A percentile compares a stretch with the other conserved stretches of the same genome.
phyloP scores from a whole-genome alignment of 92 coral and sea anemone species.

The Actinernus sp. region DNA sequence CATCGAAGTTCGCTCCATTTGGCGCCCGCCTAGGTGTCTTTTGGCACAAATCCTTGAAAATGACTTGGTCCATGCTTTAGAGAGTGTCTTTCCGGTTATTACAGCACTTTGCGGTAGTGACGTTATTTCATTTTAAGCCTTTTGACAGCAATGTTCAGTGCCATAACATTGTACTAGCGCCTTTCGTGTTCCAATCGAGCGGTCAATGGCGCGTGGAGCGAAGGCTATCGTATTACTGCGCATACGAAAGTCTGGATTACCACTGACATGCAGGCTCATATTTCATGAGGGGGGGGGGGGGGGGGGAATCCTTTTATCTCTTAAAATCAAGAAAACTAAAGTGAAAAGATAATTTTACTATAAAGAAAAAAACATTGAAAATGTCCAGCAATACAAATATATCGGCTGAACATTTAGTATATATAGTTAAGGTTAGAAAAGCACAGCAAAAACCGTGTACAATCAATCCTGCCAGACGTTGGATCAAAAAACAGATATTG shows the following conservation, averaged over 20 bases:
- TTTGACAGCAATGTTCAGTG: no score
- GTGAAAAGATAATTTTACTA: no score
- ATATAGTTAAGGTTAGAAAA: no score
- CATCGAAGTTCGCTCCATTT: background rate
- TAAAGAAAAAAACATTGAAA: no score
- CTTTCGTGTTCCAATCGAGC: background rate
- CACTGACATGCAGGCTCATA: background rate
- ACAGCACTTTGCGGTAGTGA: background rate
- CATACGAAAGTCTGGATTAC: background rate
- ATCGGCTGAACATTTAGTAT: no score
- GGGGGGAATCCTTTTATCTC: no score
- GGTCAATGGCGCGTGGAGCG: background rate
- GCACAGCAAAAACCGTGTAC: no score
- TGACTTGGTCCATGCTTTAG: background rate
- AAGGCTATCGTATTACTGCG: background rate
- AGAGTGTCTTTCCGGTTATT: background rate
- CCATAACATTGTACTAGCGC: background rate
- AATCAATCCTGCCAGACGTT: no score
- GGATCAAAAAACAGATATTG: no score
- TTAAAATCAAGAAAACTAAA: no score
- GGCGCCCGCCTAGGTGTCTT: background rate
- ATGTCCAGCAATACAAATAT: no score
- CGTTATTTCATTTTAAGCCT: slow-evolving; percentile 1
- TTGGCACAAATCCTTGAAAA: background rate
- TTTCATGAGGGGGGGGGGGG: no score